These are phyloP conservation scores for Eupeodes latifasciatus DNA, from an alignment of 2,888 invertebrate species.

Conservation along the genomic window DNA sequence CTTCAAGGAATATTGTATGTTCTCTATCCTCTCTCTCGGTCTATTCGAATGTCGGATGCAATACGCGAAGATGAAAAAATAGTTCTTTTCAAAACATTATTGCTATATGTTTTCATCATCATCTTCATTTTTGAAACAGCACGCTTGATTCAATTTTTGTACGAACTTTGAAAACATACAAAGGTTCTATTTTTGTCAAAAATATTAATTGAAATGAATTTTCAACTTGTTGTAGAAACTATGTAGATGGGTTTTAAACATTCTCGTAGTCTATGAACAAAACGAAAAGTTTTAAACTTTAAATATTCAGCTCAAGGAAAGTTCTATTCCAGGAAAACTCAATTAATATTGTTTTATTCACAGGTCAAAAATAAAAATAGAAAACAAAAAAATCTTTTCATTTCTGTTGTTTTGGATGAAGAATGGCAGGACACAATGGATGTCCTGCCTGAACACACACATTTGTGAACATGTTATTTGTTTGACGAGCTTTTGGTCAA, in stretches of 20 bases:
- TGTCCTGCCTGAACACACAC: neutral
- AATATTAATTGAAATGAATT: constrained; percentile 7
- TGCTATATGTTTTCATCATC: neutral
- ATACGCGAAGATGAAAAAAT: neutral
- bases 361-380: neutral
- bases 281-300: neutral
- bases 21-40: too few relatives aligned
- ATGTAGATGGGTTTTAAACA: neutral
- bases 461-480: neutral
- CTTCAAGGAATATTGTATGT: neutral
- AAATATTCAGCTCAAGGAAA: neutral
- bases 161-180: neutral
- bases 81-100: neutral
- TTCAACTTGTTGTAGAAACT: neutral
- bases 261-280: neutral
- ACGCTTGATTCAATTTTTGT: neutral
- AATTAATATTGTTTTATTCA: neutral
- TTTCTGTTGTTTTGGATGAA: neutral
- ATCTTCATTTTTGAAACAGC: neutral
- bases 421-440: constrained; percentile 3
- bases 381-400: neutral
- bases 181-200: neutral
- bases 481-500: neutral
- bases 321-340: neutral
- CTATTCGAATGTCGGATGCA: neutral